phyloP scores from a whole-genome alignment of 1,140 invertebrate species.

The Zaprionus vittiger region DNA sequence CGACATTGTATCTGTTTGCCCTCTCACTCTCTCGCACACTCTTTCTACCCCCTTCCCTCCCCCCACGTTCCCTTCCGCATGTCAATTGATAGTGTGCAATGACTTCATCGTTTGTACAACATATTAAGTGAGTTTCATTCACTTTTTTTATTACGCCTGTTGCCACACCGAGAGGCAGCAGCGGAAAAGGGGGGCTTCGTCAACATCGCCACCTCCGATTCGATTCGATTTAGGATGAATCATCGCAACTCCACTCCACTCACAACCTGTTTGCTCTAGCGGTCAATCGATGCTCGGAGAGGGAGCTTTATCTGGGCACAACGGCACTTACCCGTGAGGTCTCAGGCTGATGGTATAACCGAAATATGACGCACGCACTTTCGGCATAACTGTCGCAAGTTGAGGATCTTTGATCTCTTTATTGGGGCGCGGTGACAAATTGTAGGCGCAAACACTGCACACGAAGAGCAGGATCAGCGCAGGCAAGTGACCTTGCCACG shows the following conservation, averaged over 20 bases:
- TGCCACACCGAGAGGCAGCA: no score
- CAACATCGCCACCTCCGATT: slow-evolving; percentile 9
- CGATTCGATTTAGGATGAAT: slow-evolving; percentile 44
- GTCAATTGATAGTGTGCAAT: slow-evolving; percentile 65
- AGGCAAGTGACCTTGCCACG: slow-evolving; percentile 27
- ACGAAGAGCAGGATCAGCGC: slow-evolving; percentile 11
- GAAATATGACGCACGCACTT: slow-evolving; percentile 82
- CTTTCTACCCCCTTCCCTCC: no score
- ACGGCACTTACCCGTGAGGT: slow-evolving; percentile 72
- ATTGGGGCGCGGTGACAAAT: slow-evolving; percentile 80
- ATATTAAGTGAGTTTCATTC: slow-evolving; percentile 35
- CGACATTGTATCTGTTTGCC: neutral
- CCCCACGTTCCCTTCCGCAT: neutral
- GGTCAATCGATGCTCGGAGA: slow-evolving; percentile 4
- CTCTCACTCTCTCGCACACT: neutral
- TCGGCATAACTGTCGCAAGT: slow-evolving; percentile 63
- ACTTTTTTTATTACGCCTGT: slow-evolving; percentile 41
- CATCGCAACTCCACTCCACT: slow-evolving; percentile 26
- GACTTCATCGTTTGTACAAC: slow-evolving; percentile 71
- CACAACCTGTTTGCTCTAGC: slow-evolving; percentile 69
- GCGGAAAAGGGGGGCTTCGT: neutral
- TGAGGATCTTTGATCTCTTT: slow-evolving; percentile 68
- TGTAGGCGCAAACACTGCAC: slow-evolving; percentile 52
- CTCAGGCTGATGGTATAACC: slow-evolving; percentile 76
- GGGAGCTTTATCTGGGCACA: slow-evolving; percentile 5